A percentile compares a stretch with the other conserved stretches of the same genome.
Evolutionary conservation across 2,113 vertebrate species (phyloP).

Genomic region (Odobenus rosmarus): DNA sequence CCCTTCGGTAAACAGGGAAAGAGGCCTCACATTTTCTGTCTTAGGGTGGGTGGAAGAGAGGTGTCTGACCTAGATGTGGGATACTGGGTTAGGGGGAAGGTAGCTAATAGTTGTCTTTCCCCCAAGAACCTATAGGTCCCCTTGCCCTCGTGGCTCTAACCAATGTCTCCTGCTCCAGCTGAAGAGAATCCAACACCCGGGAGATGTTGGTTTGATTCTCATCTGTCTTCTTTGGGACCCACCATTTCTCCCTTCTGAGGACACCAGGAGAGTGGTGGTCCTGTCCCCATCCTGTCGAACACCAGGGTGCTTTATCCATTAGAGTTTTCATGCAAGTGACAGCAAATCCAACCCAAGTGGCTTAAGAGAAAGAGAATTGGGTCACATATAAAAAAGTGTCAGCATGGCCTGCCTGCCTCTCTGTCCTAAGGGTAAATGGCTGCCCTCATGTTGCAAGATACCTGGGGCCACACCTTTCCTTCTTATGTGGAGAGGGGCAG

Average conservation of each 20-base stretch:
- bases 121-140: not conserved
- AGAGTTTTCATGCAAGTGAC: not conserved
- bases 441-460: not conserved
- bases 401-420: not conserved
- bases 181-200: not conserved
- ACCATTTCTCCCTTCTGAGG: not conserved
- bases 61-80: not conserved
- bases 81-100: not conserved
- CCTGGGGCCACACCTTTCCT: not conserved
- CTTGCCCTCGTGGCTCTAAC: not conserved
- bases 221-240: not conserved
- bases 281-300: not conserved
- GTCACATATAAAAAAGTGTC: not conserved
- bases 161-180: not conserved
- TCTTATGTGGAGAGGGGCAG: not conserved
- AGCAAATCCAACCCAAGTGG: not conserved
- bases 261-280: not conserved
- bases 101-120: not conserved
- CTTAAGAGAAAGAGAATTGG: constrained; percentile 9
- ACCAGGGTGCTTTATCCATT: not conserved
- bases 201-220: not conserved
- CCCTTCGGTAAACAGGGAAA: not conserved
- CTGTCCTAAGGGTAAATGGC: not conserved
- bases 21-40: not conserved
- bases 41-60: not conserved